phyloP scores from a whole-genome alignment of 2,113 vertebrate genomes.

The Hoplias malabaricus region DNA sequence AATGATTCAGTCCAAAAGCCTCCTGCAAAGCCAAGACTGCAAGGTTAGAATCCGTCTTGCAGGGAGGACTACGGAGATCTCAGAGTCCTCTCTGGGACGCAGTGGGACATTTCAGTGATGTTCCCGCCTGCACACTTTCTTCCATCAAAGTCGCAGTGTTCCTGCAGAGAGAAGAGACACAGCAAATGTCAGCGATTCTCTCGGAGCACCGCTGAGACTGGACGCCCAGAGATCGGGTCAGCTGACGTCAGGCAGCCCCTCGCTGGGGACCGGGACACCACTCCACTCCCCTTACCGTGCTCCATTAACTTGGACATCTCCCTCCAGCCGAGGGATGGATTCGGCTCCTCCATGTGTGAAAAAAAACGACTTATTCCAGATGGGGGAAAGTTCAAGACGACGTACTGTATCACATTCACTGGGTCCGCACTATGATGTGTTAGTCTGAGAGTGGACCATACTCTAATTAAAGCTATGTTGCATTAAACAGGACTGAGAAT shows the following conservation, averaged over 20 bases:
- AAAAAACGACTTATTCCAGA: neutral
- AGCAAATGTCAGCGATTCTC: constrained; percentile 41
- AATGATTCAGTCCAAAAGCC: neutral
- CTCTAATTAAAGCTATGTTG: neutral
- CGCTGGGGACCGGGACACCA: constrained; percentile 29
- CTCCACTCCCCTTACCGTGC: constrained; percentile 35
- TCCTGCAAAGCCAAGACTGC: neutral
- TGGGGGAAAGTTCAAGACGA: neutral
- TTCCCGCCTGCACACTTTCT: constrained; percentile 8
- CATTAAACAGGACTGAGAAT: neutral
- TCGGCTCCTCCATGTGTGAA: neutral
- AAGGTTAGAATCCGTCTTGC: neutral
- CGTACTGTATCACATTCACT: neutral
- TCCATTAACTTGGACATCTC: constrained; percentile 50
- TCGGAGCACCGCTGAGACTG: constrained; percentile 22
- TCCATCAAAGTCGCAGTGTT: constrained; percentile 26
- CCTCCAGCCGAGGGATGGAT: constrained; percentile 41
- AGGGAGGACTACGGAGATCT: neutral
- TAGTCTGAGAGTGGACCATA: neutral
- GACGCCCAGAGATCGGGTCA: constrained; percentile 19
- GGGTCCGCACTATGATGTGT: neutral
- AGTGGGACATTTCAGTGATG: neutral
- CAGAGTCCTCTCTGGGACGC: constrained; percentile 25
- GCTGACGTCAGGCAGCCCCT: constrained; percentile 32
- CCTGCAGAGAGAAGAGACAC: constrained; percentile 43